Percentiles rank a stretch among this genome's conserved stretches.
Conservation (phyloP, 2,888 invertebrate genomes). For the Xestia c-nigrum region DNA sequence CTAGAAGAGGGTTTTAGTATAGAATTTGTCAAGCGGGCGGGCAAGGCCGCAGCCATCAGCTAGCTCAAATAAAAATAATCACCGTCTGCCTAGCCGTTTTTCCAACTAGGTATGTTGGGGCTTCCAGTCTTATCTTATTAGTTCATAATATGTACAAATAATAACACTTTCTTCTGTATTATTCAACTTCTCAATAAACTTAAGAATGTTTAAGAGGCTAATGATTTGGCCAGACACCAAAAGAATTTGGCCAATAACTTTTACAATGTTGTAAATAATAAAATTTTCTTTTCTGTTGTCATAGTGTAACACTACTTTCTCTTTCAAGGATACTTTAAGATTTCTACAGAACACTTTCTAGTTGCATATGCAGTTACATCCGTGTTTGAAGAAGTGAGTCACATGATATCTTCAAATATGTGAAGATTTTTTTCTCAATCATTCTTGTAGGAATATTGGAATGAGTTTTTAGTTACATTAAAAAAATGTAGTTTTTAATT, state of each 20-base stretch:
- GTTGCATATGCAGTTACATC: constrained; percentile 46
- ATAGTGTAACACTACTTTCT: constrained; percentile 63
- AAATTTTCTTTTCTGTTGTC: constrained; percentile 40
- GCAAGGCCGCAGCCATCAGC: not conserved
- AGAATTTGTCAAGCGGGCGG: no score
- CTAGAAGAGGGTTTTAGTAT: no score
- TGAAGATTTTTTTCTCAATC: not conserved
- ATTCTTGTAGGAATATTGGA: not conserved
- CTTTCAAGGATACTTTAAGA: constrained; percentile 42
- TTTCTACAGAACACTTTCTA: constrained; percentile 67
- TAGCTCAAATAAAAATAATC: not conserved
- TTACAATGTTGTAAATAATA: constrained; percentile 51
- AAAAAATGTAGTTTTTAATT: not conserved
- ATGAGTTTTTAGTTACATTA: not conserved
- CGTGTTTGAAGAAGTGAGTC: constrained; percentile 33
- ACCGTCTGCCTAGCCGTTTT: not conserved
- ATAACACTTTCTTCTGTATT: constrained; percentile 11
- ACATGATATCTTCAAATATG: constrained; percentile 9
- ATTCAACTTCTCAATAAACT: constrained; percentile 20
- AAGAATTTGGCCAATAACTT: constrained; percentile 42
- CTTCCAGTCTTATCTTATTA: not conserved
- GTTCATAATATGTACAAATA: constrained; percentile 20
- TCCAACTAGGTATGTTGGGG: not conserved
- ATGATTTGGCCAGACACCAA: constrained; percentile 64
- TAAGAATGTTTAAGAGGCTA: constrained; percentile 51